Evolutionary conservation across 2,888 invertebrate species (phyloP).

Genomic region (Xanthia icteritia): DNA sequence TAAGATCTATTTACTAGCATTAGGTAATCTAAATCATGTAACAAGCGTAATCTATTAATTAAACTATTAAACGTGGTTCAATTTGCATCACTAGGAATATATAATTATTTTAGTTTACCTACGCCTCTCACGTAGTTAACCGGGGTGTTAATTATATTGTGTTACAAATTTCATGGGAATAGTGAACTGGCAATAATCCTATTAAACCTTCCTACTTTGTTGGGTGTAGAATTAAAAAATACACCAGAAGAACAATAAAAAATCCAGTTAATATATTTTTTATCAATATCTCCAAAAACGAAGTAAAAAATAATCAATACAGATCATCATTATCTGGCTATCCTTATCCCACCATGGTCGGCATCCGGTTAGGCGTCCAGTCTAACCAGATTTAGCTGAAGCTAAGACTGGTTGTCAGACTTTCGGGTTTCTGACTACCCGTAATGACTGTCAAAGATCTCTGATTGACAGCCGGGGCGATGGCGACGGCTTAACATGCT

Average conservation of each 20-base stretch:
- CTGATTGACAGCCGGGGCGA: neutral
- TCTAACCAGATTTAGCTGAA: neutral
- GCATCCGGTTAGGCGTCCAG: neutral
- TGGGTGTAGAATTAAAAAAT: neutral
- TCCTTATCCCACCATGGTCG: neutral
- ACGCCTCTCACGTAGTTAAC: conserved; percentile 36
- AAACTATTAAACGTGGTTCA: conserved; percentile 52
- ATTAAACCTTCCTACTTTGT: neutral
- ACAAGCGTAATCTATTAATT: conserved; percentile 45
- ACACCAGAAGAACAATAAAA: neutral
- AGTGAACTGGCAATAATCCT: conserved; percentile 4
- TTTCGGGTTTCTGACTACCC: neutral
- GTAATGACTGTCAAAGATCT: neutral
- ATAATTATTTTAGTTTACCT: conserved; percentile 40
- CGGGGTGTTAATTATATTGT: conserved; percentile 23
- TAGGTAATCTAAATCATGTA: conserved; percentile 4
- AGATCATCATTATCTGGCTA: neutral
- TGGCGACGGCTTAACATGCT: neutral
- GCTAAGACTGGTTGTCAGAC: neutral
- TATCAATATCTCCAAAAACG: neutral
- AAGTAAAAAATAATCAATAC: too few species aligned
- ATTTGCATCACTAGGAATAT: conserved; percentile 57
- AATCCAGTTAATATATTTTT: neutral
- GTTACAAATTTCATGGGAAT: neutral
- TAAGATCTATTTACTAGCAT: neutral